Evolutionary conservation across 2,113 vertebrate species (phyloP).

Genomic region (Xenopus tropicalis): DNA sequence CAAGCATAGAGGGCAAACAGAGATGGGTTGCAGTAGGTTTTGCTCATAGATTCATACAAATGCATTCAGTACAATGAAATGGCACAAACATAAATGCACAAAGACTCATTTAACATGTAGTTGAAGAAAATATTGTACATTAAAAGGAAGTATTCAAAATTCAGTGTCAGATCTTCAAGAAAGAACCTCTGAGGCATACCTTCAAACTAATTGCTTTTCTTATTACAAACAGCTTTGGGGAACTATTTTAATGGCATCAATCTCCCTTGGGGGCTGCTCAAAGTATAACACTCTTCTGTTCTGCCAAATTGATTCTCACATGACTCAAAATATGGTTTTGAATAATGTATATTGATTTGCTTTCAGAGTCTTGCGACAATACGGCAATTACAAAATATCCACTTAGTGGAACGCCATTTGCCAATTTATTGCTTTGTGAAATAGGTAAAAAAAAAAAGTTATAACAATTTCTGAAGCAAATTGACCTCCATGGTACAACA

Average conservation of each 20-base stretch:
- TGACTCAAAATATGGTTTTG: constrained; percentile 15
- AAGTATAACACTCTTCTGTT: constrained; percentile 18
- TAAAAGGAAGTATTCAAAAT: not conserved
- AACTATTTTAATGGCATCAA: constrained; percentile 34
- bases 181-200: constrained; percentile 22
- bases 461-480: too few relatives aligned
- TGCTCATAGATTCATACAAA: too few relatives aligned
- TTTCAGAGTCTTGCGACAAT: not conserved
- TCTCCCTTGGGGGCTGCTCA: constrained; percentile 9
- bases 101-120: too few relatives aligned
- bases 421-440: too few relatives aligned
- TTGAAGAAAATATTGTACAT: not conserved
- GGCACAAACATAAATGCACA: too few relatives aligned
- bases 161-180: constrained; percentile 10
- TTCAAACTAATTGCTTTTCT: constrained; percentile 34
- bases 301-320: constrained; percentile 21
- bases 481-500: too few relatives aligned
- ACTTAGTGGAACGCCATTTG: too few relatives aligned
- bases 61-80: too few relatives aligned
- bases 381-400: not conserved
- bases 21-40: too few relatives aligned
- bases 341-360: constrained; percentile 6
- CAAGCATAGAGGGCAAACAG: too few relatives aligned
- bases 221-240: constrained; percentile 36
- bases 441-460: too few relatives aligned